Evolutionary conservation across 2,888 invertebrate species (phyloP).

Genomic region (Drosophila pseudotalamancana): DNA sequence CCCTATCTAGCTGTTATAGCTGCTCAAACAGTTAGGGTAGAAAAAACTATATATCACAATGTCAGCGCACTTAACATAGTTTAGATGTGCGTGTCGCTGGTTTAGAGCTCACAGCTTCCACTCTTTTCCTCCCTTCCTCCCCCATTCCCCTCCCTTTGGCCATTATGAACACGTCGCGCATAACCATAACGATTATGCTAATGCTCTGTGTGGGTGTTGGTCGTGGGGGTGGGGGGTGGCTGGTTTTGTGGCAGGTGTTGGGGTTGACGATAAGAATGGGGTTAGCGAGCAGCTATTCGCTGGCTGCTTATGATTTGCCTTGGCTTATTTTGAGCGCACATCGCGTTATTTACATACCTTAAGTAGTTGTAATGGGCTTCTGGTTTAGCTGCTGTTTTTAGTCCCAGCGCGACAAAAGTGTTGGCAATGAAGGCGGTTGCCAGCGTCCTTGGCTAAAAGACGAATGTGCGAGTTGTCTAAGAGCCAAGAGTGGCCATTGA

Average conservation of each 20-base stretch:
- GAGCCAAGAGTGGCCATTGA: conserved; percentile 59
- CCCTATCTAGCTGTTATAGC: conserved; percentile 6
- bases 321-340: conserved; percentile 72
- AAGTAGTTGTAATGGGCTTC: conserved; percentile 77
- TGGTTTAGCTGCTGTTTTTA: conserved; percentile 23
- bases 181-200: conserved; percentile 80
- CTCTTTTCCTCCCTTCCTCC: neutral
- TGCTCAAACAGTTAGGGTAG: conserved; percentile 26
- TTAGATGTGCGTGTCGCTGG: conserved; percentile 57
- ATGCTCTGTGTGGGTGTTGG: conserved; percentile 51
- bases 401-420: conserved; percentile 66
- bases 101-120: conserved; percentile 27
- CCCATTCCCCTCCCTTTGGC: conserved; percentile 3
- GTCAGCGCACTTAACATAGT: conserved; percentile 77
- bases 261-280: conserved; percentile 28
- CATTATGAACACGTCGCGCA: conserved; percentile 77
- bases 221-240: neutral
- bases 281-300: conserved; percentile 30
- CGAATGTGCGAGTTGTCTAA: conserved; percentile 53
- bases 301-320: conserved; percentile 69
- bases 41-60: conserved; percentile 67
- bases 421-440: conserved; percentile 62
- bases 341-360: conserved; percentile 76
- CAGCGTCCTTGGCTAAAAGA: conserved; percentile 53
- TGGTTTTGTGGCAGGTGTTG: neutral